Percentiles rank a stretch among this genome's conserved stretches.
Evolutionary conservation across 2,888 invertebrate genomes (phyloP).

Genomic region (Tethea ocularis): DNA sequence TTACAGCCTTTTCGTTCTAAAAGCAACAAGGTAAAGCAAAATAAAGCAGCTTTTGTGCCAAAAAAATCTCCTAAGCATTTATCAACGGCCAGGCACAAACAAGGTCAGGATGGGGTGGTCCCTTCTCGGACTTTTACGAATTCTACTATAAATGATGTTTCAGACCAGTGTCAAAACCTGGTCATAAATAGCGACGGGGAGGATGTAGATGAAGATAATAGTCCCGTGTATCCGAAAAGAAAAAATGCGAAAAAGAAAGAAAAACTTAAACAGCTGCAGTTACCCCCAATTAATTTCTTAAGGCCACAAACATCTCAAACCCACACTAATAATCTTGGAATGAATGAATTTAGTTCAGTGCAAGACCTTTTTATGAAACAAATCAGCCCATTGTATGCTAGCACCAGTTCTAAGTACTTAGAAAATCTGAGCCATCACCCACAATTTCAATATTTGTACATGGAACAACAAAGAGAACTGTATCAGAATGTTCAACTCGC

Average conservation of each 20-base stretch:
- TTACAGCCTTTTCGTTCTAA: slow-evolving; percentile 46
- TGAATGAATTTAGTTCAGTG: slow-evolving; percentile 41
- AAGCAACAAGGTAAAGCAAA: slow-evolving; percentile 43
- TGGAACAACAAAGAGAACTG: slow-evolving; percentile 37
- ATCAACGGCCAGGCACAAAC: slow-evolving; percentile 21
- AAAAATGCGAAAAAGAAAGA: slow-evolving; percentile 65
- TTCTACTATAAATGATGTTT: slow-evolving; percentile 34
- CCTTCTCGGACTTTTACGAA: slow-evolving; percentile 26
- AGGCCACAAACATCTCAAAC: slow-evolving; percentile 29
- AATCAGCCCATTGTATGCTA: slow-evolving; percentile 58
- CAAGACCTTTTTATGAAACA: slow-evolving; percentile 60
- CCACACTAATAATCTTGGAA: slow-evolving; percentile 23
- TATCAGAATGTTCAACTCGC: slow-evolving; percentile 37
- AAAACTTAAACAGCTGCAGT: slow-evolving; percentile 55
- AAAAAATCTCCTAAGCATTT: slow-evolving; percentile 32
- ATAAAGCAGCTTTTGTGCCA: slow-evolving; percentile 25
- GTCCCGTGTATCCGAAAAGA: slow-evolving; percentile 39
- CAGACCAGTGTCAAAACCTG: slow-evolving; percentile 39
- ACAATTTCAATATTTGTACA: slow-evolving; percentile 59
- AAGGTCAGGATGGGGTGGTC: slow-evolving; percentile 19
- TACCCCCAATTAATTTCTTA: slow-evolving; percentile 36
- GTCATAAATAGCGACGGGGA: slow-evolving; percentile 41
- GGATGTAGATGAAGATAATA: slow-evolving; percentile 33
- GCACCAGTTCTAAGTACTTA: slow-evolving; percentile 62
- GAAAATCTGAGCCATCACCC: slow-evolving; percentile 70